Evolutionary conservation across 2,113 vertebrate species (phyloP).

Genomic region (Dipodomys merriami): DNA sequence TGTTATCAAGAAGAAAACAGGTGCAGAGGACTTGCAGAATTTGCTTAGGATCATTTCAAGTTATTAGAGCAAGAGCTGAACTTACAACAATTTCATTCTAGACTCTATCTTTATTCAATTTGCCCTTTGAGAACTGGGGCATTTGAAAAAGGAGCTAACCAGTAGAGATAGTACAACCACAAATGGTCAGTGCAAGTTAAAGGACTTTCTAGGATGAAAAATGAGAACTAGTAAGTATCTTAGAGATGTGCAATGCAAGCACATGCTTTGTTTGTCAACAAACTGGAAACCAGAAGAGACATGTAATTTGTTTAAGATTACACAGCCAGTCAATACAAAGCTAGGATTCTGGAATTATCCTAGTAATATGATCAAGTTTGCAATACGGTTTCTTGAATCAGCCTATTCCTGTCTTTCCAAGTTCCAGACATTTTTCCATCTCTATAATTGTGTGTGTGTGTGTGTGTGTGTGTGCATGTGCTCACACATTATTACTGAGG

Average conservation of each 20-base stretch:
- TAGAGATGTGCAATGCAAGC: slow-evolving; percentile 3
- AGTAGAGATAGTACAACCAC: background rate
- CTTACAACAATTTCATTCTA: background rate
- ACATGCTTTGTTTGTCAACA: background rate
- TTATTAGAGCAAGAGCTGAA: slow-evolving; percentile 18
- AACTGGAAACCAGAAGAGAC: background rate
- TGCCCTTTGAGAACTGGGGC: background rate
- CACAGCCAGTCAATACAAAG: background rate
- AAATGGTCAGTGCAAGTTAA: background rate
- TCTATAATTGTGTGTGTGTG: background rate
- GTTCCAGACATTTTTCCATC: slow-evolving; percentile 18
- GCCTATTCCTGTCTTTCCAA: background rate
- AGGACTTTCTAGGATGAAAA: slow-evolving; percentile 29
- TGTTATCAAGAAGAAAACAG: background rate
- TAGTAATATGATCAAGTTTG: slow-evolving; percentile 24
- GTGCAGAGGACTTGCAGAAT: background rate
- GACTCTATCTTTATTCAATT: slow-evolving; percentile 10
- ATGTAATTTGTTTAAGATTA: background rate
- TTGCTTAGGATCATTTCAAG: background rate
- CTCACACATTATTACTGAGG: no score
- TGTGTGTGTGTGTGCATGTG: no score
- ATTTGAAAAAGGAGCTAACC: background rate
- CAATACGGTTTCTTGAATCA: background rate
- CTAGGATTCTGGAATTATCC: slow-evolving; percentile 16
- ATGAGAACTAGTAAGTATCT: background rate